Base-by-base conservation (phyloP, 1,140 invertebrate genomes). In the Himalopsyche phryganea region DNA sequence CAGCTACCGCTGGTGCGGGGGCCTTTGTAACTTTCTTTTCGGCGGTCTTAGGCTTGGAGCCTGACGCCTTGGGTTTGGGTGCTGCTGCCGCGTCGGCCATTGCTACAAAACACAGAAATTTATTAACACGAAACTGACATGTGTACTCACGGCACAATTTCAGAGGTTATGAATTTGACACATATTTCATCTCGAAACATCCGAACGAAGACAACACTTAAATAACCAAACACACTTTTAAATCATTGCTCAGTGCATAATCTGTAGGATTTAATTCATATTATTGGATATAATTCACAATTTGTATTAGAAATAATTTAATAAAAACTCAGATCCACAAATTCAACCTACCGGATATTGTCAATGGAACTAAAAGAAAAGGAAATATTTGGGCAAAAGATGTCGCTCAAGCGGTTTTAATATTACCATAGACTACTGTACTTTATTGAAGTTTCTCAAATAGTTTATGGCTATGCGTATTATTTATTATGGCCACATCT, bases 61-160 rank as follows among this genome's bases (percentile, higher is more conserved):
- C 69, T 68, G 85, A 83, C 40, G 81, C 79, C 71, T 83, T 80
- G 15, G 80, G 73, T 65, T 84, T 82, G 60, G 80, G 71, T 52
- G 74, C 73, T 63, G 76, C 69, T 63, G 76, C 70, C 63, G 74
- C 72, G 69, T 85, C 83, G 66, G 85, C 81, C 84, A 86, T 86
- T 68, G 66, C 81, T 84, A 73, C 71, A 80, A 81, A 67, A 63
- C 63, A 59, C 66, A 71, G 50, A 61, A 56, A 50, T 61, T 48
- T 59, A 53, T 61, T 66, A 64, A 50, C 59, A 49, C 47, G 23
- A n/a, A 57, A 42, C 36, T 56, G 53, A 56, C 53, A 56, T 56
- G 53, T 56, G 53, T 17, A 56, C 46, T 48, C 41, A 42, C 44
- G 13, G 1, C 6, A 5, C n/a, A 32, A n/a, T 17, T 32, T 17